Conservation (phyloP, 2,888 invertebrate species). For the Oligia latruncula region DNA sequence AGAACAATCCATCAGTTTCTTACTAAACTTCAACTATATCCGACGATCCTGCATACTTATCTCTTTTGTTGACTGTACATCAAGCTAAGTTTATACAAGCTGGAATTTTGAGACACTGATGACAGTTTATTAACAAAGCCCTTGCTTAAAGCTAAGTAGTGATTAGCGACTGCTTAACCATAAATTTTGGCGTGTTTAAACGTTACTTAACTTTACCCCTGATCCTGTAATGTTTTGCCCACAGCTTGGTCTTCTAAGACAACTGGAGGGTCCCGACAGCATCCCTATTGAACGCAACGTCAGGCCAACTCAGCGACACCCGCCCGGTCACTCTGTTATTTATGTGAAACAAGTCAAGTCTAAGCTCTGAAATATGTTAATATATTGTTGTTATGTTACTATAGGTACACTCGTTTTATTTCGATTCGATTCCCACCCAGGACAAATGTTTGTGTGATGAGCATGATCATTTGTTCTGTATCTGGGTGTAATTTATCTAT, state of each 20-base stretch:
- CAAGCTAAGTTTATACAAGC: no score
- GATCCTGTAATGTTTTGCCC: conserved; percentile 47
- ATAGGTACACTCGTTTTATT: conserved; percentile 25
- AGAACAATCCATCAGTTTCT: no score
- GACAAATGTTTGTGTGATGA: no score
- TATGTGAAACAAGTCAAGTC: conserved; percentile 86
- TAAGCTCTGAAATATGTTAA: conserved; percentile 76
- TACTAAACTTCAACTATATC: no score
- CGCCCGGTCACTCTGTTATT: conserved; percentile 87
- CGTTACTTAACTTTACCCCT: background rate
- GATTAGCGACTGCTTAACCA: no score
- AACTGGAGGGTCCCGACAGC: conserved; percentile 83
- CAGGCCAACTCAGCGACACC: conserved; percentile 86
- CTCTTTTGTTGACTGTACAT: no score
- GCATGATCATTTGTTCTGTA: no score
- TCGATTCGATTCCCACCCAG: no score
- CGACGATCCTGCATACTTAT: no score
- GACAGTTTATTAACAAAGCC: background rate
- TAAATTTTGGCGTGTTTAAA: background rate
- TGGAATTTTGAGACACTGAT: background rate
- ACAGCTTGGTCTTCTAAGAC: conserved; percentile 83
- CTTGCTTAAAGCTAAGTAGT: no score
- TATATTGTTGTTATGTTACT: conserved; percentile 48
- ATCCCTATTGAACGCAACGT: conserved; percentile 87
- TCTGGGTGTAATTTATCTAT: no score